Base-by-base conservation (phyloP, 2,113 vertebrate genomes). In the Lepus europaeus region DNA sequence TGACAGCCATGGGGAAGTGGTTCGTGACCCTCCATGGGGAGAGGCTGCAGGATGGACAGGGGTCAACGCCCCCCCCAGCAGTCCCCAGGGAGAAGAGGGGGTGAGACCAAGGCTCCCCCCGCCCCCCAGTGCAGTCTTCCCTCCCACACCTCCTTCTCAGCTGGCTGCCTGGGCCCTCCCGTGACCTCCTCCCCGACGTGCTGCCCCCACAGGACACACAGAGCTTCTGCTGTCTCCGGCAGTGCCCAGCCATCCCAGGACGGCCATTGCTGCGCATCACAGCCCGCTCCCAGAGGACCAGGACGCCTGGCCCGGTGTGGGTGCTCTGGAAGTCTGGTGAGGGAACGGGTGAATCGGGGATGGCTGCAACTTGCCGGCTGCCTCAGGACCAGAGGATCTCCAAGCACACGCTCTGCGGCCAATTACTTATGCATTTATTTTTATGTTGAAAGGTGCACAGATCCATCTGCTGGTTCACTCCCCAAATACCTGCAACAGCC, bases 111-210 rank as follows among this genome's bases (percentile, higher is more conserved):
- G 27, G 4, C 19, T 53, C 56, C 7, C 3, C 9, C 19, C 20
- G 1, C 12, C 20, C 25, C 39, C 56, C 0, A 19, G 16, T 53
- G 6, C 2, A 7, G 14, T n/a, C 73, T 66, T 11, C 2, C 0
- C 68, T 64, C 66, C 9, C 45, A 20, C 3, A 12, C 51, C 20
- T 22, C 33, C n/a, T 69, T 22, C 80, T 70, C 4, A 0, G 9
- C 0, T 1, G 45, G 74, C 5, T 13, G 17, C 9, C 10, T 1
- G 1, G 29, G 22, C 61, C 31, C n/a, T 22, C 31, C 23, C 11
- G 31, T 3, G 4, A 2, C 23, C 29, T 20, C 4, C 29, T 4
- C 3, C 5, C n/a, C 53, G 3, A 6, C 6, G 53, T 27, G 11
- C 9, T 53, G 6, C 73, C 12, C 56, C 74, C 14, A 6, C 66